Percentiles rank a stretch among this genome's conserved stretches.
Evolutionary conservation across 1,140 invertebrate genomes (phyloP).

Genomic region (Scaptomyza pallida): DNA sequence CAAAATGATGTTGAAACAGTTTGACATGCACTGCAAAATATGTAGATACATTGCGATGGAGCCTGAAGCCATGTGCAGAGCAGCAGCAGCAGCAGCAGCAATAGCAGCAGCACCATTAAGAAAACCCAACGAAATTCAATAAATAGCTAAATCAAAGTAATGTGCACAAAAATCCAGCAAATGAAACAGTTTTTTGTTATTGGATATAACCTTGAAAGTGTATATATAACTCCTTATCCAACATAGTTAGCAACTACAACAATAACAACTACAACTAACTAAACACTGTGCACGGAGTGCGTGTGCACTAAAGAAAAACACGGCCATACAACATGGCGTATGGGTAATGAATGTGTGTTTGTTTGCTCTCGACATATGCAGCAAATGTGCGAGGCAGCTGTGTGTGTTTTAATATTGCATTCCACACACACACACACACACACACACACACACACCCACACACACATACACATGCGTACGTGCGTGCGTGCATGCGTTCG

Average conservation of each 20-base stretch:
- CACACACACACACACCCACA: slow-evolving; percentile 17
- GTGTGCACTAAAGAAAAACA: slow-evolving; percentile 27
- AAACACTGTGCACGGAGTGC: slow-evolving; percentile 23
- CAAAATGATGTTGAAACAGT: slow-evolving; percentile 1
- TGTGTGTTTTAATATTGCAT: slow-evolving; percentile 35
- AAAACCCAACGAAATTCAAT: slow-evolving; percentile 17
- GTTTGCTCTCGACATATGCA: slow-evolving; percentile 43
- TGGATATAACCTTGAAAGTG: slow-evolving; percentile 68
- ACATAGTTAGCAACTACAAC: background rate
- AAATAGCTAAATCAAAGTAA: slow-evolving; percentile 7
- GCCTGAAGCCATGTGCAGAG: slow-evolving; percentile 48
- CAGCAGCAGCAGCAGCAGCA: slow-evolving; percentile 12
- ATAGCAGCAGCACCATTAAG: slow-evolving; percentile 9
- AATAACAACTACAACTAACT: slow-evolving; percentile 11
- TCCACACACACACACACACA: slow-evolving; percentile 19
- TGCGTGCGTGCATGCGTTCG: slow-evolving; percentile 17
- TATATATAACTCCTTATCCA: slow-evolving; percentile 25
- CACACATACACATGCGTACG: too few relatives aligned
- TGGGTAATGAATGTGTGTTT: slow-evolving; percentile 56
- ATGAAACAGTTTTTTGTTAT: slow-evolving; percentile 46
- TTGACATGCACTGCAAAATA: slow-evolving; percentile 22
- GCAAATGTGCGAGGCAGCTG: slow-evolving; percentile 43
- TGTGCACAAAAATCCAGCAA: slow-evolving; percentile 44
- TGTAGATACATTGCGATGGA: slow-evolving; percentile 41
- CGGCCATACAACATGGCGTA: slow-evolving; percentile 68